Base-by-base conservation (phyloP, 2,113 vertebrate genomes). In the Blennius ocellaris region DNA sequence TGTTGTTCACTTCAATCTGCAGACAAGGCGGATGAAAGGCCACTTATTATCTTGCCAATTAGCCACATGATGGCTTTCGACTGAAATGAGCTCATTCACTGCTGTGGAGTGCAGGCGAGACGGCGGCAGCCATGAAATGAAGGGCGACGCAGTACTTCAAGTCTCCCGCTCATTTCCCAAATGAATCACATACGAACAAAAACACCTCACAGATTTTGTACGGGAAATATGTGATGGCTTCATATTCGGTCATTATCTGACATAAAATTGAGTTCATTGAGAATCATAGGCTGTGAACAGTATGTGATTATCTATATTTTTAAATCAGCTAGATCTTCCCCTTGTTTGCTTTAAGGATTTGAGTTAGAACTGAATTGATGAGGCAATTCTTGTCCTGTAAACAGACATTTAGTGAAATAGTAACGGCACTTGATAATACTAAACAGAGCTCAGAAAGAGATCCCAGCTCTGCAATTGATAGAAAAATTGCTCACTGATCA, bases 21-120 rank as follows among this genome's bases (percentile, higher is more conserved):
- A 7, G 44, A 38, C 7, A 5, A 4, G 37, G 52, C 8, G 6
- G 37, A 50, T 68, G 39, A 69, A 74, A 67, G 45, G 45, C 60
- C 70, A 58, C 75, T 75, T 59, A 61, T 76, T 62, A 40, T 55
- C 11, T 40, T 3, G 8, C 55, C 65, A 69, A 74, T 83, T 83
- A 75, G 50, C 2, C 66, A 7, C 47, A 9, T 58, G 57, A 72
- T 63, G 73, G 44, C 80, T 78, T 77, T 73, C 59, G 64, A 49
- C 37, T 69, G 69, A 69, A 78, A 78, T 60, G 15, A 65, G 63
- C 68, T 48, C 57, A 58, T 60, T 54, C 75, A 60, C 49, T 65
- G 69, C n/a, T 55, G 52, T 78, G 63, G 43, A 82, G 80, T 60
- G 80, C 74, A 65, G 55, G 60, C 71, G 45, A 44, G 67, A 48